Percentiles rank a stretch among this genome's conserved stretches.
Conservation (phyloP, 2,113 vertebrate species). For the Tenrec ecaudatus region DNA sequence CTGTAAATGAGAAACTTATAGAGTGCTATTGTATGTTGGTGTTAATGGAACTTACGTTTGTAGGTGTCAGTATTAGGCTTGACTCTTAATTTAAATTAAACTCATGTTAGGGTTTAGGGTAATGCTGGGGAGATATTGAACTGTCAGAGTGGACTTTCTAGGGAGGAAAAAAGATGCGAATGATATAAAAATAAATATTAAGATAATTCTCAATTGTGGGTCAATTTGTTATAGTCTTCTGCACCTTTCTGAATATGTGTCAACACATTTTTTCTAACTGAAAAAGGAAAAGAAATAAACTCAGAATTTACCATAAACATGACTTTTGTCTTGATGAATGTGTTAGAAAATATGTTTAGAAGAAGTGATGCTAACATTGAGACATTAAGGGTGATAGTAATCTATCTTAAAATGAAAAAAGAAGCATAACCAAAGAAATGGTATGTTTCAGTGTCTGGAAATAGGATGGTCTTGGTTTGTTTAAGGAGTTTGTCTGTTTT, state of each 20-base stretch:
- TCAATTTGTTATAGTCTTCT: not conserved
- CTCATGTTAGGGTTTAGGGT: not conserved
- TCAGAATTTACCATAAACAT: not conserved
- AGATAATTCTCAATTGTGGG: not conserved
- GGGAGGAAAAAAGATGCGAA: not conserved
- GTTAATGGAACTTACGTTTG: accelerated
- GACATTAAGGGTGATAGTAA: not conserved
- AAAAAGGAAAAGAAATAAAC: constrained; percentile 2
- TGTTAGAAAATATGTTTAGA: not conserved
- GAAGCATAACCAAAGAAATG: not conserved
- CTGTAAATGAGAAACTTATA: not conserved
- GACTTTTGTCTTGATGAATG: not conserved
- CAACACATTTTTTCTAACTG: not conserved
- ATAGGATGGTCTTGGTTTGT: not conserved
- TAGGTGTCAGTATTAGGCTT: not conserved
- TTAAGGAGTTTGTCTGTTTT: not conserved
- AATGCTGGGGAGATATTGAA: not conserved
- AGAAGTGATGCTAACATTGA: not conserved
- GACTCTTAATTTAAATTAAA: constrained; percentile 24
- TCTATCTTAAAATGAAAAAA: not conserved
- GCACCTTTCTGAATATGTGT: not conserved
- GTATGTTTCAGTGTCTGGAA: not conserved
- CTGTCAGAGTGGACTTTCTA: not conserved
- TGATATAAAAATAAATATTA: constrained; percentile 14
- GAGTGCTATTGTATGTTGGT: not conserved